Base-by-base conservation (phyloP, 2,113 vertebrate species). In the Tor tambroides region DNA sequence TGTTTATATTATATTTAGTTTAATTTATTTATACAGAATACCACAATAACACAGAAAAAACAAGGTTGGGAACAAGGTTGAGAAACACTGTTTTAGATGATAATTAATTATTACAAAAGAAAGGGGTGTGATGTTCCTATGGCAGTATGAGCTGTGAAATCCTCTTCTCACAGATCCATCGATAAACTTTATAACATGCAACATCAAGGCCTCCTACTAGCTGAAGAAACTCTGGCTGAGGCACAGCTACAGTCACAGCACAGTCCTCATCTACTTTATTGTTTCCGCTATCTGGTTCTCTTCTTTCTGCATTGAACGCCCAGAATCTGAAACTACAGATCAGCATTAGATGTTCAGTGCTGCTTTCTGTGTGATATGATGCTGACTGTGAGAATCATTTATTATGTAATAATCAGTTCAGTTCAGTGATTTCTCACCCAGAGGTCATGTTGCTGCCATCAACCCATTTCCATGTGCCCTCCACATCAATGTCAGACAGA, bases 151-250 rank as follows among this genome's bases (percentile, higher is more conserved):
- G 17, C 19, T 71, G 4, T 32, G 6, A 6, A n/a, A 41, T 72
- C 0, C 4, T 80, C 30, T 38, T 35, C 78, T 81, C 35, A 26
- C 79, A 81, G 56, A 63, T 38, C 41, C 79, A 72, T 21, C 12
- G 69, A 23, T 1, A 38, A 35, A 0, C 0, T 21, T 0, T 2
- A 21, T 2, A 11, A 38, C 32, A 72, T 23, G 3, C 0, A 11
- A 0, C 0, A 72, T 38, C 32, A 23, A 0, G 3, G n/a, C 69
- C 14, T 1, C 67, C 67, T 32, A 9, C 2, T 35, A 21, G 4
- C 26, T 15, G 1, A 63, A 0, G 8, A 14, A 14, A 49, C 12
- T 14, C 2, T 14, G 11, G 2, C 3, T 14, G 12, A 49, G 46
- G 0, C 11, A 15, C 12, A 15, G 46, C 46, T 15, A 49, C 46